phyloP scores from a whole-genome alignment of 1,140 invertebrate genomes.

The Tachypleus tridentatus region DNA sequence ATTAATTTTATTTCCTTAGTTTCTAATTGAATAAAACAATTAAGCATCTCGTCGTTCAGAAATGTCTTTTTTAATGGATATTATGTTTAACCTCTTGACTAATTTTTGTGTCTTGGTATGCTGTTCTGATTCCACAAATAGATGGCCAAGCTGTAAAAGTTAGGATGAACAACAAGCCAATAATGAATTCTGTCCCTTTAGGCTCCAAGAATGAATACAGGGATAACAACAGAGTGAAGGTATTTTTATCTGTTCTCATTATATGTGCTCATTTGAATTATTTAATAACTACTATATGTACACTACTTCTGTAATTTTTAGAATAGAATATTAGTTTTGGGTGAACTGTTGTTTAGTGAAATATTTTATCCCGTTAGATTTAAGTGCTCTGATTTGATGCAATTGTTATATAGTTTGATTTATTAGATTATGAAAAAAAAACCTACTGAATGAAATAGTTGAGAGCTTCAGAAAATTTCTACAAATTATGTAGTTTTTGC shows the following conservation, averaged over 20 bases:
- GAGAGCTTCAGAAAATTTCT: too few species aligned
- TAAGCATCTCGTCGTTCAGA: conserved; percentile 9
- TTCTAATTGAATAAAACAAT: conserved; percentile 12
- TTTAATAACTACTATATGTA: background rate
- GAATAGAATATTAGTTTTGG: background rate
- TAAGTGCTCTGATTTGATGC: too few species aligned
- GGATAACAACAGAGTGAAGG: conserved; percentile 1
- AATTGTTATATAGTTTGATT: too few species aligned
- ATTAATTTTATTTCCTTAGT: background rate
- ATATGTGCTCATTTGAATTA: background rate
- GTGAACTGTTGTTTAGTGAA: conserved; percentile 2
- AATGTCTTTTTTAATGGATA: conserved; percentile 12
- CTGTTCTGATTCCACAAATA: background rate
- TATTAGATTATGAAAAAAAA: too few species aligned
- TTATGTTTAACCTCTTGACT: background rate
- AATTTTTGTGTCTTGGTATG: too few species aligned
- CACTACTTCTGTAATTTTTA: background rate
- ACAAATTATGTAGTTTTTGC: too few species aligned
- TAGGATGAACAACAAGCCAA: conserved; percentile 5
- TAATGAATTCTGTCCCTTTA: conserved; percentile 16
- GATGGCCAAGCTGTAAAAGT: background rate
- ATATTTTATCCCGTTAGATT: too few species aligned
- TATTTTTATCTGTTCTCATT: background rate
- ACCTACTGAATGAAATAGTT: too few species aligned
- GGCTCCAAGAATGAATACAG: conserved; percentile 13